Evolutionary conservation across 2,888 invertebrate genomes (phyloP).

Genomic region (Eupithecia subfuscata): DNA sequence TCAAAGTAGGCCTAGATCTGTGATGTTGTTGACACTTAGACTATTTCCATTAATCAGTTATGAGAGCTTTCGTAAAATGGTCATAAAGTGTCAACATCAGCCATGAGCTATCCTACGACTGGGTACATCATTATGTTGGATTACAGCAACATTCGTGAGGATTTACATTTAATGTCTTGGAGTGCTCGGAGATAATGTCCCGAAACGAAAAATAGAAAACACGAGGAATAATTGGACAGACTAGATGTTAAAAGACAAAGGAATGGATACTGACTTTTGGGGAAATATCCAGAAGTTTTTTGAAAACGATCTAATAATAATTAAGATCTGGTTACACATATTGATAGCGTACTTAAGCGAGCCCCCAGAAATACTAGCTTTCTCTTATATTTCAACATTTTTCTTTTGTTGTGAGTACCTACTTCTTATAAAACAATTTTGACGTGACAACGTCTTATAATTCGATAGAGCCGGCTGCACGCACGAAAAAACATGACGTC

Average conservation of each 20-base stretch:
- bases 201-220: constrained; percentile 12
- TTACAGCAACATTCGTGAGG: constrained; percentile 7
- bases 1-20: no score
- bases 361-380: background rate
- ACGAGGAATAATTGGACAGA: constrained; percentile 1
- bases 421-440: no score
- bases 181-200: constrained; percentile 14
- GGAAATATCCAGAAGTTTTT: background rate
- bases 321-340: background rate
- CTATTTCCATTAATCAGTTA: background rate
- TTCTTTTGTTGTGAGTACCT: background rate
- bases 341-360: background rate
- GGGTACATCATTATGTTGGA: constrained; percentile 13
- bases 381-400: background rate
- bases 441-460: no score
- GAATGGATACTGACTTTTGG: background rate
- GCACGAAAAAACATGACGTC: no score
- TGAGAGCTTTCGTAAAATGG: background rate
- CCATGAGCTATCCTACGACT: background rate
- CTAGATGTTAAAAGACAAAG: constrained; percentile 2
- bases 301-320: background rate
- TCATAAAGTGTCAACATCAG: background rate
- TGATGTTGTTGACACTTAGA: background rate
- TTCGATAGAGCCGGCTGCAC: no score
- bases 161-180: constrained; percentile 14